Evolutionary conservation across 2,113 vertebrate genomes (phyloP).

Genomic region (Arenaria interpres): DNA sequence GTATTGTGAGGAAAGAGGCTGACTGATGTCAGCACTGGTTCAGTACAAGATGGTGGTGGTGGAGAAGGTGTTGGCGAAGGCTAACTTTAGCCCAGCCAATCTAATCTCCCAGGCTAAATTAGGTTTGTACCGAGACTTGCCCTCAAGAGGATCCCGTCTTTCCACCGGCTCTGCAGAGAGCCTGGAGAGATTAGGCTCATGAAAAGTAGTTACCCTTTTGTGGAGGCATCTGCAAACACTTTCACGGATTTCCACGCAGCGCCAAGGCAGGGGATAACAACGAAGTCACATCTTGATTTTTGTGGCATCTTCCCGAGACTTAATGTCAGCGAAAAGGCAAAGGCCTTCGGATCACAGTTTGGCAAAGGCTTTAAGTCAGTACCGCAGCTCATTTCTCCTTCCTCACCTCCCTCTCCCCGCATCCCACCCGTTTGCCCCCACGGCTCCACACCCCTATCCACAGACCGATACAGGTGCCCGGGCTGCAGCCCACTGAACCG

Average conservation of each 20-base stretch:
- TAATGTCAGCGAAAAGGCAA: background rate
- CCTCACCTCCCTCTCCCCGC: background rate
- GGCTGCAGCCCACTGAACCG: background rate
- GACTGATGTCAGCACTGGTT: background rate
- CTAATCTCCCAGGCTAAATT: background rate
- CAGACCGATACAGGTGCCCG: accelerated
- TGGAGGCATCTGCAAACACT: background rate
- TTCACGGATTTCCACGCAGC: background rate
- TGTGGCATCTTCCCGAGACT: background rate
- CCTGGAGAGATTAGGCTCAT: background rate
- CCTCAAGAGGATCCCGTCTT: background rate
- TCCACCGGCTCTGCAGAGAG: background rate
- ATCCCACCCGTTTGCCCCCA: background rate
- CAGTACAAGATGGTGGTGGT: background rate
- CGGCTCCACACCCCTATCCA: accelerated
- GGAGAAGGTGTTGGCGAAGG: background rate
- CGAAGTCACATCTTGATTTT: background rate
- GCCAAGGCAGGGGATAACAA: background rate
- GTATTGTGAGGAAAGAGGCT: background rate
- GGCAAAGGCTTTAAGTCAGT: background rate
- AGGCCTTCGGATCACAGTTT: background rate
- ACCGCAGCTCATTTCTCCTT: background rate
- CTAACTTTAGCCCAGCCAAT: background rate
- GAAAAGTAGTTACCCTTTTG: background rate
- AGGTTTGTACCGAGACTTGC: background rate